Evolutionary conservation across 2,113 vertebrate species (phyloP).

Genomic region (Gnathonemus longibarbis): DNA sequence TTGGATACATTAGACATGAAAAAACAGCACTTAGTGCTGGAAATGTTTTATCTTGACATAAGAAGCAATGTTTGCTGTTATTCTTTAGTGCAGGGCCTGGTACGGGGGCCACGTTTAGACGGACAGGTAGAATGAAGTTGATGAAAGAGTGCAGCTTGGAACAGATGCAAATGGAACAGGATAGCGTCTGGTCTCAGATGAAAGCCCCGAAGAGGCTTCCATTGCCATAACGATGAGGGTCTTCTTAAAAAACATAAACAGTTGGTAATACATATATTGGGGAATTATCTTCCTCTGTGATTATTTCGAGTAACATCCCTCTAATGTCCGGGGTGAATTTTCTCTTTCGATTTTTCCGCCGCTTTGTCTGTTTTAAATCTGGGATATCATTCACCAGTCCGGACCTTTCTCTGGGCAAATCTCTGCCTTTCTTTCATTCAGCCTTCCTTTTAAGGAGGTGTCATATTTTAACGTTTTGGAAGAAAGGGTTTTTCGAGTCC

Average conservation of each 20-base stretch:
- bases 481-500: neutral
- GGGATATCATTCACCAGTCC: neutral
- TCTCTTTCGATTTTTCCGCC: neutral
- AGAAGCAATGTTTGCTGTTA: constrained; percentile 24
- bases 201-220: constrained; percentile 25
- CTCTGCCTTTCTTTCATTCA: neutral
- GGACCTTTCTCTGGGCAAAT: neutral
- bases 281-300: constrained; percentile 25
- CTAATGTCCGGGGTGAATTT: neutral
- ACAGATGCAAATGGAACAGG: constrained; percentile 32
- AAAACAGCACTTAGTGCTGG: constrained; percentile 19
- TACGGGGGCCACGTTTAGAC: constrained; percentile 15
- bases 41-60: constrained; percentile 23
- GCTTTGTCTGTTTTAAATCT: constrained; percentile 9
- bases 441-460: neutral
- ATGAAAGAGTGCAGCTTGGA: constrained; percentile 37
- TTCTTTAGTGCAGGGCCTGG: constrained; percentile 5
- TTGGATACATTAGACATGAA: constrained; percentile 19
- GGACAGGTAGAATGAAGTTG: constrained; percentile 37
- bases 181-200: constrained; percentile 33
- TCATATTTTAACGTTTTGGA: neutral
- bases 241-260: constrained; percentile 37
- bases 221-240: constrained; percentile 38
- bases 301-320: constrained; percentile 26
- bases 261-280: constrained; percentile 39